A percentile compares a stretch with the other conserved stretches of the same genome.
These are phyloP conservation scores for Rosalia funebris DNA, from an alignment of 2,888 invertebrate genomes.

Conservation along the genomic window DNA sequence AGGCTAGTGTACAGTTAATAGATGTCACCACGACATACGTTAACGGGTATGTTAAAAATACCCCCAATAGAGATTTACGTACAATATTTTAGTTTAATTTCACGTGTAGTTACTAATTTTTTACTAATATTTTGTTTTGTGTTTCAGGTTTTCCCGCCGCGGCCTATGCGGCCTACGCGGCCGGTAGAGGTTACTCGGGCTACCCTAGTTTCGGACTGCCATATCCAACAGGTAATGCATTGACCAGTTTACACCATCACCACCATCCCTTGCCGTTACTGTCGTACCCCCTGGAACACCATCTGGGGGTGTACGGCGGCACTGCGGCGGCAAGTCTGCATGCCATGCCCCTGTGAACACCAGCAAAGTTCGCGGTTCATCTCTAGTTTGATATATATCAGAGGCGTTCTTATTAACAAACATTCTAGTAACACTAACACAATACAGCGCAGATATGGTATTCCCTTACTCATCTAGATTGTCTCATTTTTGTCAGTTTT, in stretches of 20 bases:
- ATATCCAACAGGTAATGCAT: conserved; percentile 96
- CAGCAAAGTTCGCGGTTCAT: conserved; percentile 46
- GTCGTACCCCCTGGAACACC: conserved; percentile 73
- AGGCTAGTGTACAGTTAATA: no score
- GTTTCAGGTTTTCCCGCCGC: conserved; percentile 91
- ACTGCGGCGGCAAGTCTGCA: conserved; percentile 70
- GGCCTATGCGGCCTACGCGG: conserved; percentile 95
- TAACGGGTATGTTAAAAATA: no score
- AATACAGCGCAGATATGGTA: conserved; percentile 24
- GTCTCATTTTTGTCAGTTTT: conserved; percentile 24
- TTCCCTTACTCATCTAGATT: conserved; percentile 26
- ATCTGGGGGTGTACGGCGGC: conserved; percentile 69
- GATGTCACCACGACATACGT: no score
- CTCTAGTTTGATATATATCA: conserved; percentile 17
- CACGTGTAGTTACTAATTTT: no score
- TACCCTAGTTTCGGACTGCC: conserved; percentile 98
- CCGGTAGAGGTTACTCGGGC: conserved; percentile 96
- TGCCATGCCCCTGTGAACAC: conserved; percentile 83
- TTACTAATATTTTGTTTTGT: conserved; percentile 40
- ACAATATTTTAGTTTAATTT: no score
- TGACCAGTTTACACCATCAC: conserved; percentile 75
- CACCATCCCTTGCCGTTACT: conserved; percentile 68
- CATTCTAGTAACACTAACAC: conserved; percentile 27
- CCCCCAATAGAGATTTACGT: no score
- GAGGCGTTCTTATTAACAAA: conserved; percentile 20